A percentile compares a stretch with the other conserved stretches of the same genome.
These are phyloP conservation scores for Diuraphis noxia DNA, from an alignment of 1,140 invertebrate genomes.

Conservation along the genomic window DNA sequence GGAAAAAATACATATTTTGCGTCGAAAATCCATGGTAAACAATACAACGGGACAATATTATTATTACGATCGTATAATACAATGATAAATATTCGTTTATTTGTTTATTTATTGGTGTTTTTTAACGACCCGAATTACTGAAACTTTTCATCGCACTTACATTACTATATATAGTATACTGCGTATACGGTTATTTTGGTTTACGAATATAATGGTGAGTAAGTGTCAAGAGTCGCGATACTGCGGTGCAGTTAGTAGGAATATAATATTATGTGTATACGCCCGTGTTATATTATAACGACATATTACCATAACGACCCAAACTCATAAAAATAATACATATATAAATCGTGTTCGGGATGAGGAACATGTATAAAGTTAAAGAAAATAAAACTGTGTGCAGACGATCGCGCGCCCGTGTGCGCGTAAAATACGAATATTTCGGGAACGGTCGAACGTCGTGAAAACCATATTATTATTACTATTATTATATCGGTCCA, in stretches of 20 bases:
- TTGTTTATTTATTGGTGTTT: not conserved
- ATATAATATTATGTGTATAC: constrained; percentile 3
- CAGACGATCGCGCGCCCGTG: not conserved
- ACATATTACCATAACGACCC: not conserved
- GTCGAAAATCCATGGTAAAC: not conserved
- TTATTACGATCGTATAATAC: not conserved
- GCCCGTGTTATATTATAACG: not conserved
- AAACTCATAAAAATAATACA: constrained; percentile 11
- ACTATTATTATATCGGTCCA: not conserved
- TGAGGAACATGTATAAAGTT: not conserved
- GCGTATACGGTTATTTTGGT: not conserved
- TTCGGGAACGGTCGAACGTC: not conserved
- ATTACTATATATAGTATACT: not conserved
- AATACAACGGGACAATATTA: not conserved
- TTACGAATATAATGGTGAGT: not conserved
- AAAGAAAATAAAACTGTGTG: not conserved
- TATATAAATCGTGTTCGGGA: not conserved
- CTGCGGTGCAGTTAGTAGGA: not conserved
- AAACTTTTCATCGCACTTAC: not conserved
- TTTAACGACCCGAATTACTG: not conserved
- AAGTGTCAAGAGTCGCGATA: not conserved
- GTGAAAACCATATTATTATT: not conserved
- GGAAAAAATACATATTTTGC: not conserved
- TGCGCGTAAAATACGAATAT: not conserved
- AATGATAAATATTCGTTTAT: not conserved